Evolutionary conservation across 2,797 vertebrate genomes (phyloP).

Genomic region (Phalloptychus januarius): DNA sequence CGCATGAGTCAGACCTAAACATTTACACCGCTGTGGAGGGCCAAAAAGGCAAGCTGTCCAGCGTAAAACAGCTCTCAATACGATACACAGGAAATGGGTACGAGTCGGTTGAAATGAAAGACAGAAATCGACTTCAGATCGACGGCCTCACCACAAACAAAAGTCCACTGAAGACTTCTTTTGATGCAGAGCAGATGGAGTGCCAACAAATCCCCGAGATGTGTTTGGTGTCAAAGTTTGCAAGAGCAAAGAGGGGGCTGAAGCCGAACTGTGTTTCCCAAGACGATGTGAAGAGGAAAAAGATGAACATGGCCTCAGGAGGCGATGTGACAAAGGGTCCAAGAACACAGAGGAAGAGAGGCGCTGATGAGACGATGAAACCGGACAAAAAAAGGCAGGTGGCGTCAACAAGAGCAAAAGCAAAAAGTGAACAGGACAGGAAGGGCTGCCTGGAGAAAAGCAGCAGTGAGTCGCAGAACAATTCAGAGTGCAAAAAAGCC

Average conservation of each 20-base stretch:
- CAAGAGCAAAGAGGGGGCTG: constrained; percentile 42
- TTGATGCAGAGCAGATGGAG: constrained; percentile 18
- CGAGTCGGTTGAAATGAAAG: constrained; percentile 8
- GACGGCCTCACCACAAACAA: constrained; percentile 12
- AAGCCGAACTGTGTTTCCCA: constrained; percentile 12
- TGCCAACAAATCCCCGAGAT: constrained; percentile 8
- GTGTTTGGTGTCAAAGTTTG: not conserved
- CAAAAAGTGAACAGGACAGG: constrained; percentile 25
- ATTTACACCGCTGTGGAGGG: constrained; percentile 3
- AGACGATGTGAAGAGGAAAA: constrained; percentile 52
- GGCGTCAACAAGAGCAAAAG: constrained; percentile 39
- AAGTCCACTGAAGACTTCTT: not conserved
- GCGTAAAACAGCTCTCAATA: constrained; percentile 17
- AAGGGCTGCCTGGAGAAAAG: constrained; percentile 31
- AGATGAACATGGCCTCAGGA: constrained; percentile 11
- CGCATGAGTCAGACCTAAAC: constrained; percentile 19
- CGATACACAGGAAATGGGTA: constrained; percentile 27
- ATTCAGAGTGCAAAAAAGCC: constrained; percentile 6
- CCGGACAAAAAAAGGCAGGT: constrained; percentile 2
- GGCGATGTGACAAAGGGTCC: not conserved
- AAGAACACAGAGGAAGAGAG: constrained; percentile 8
- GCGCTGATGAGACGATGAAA: constrained; percentile 5
- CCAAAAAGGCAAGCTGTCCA: not conserved
- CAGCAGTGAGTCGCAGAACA: constrained; percentile 1
- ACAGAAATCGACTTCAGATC: constrained; percentile 11